Base-by-base conservation (phyloP, 2,113 vertebrate genomes). In the Dromaius novaehollandiae region DNA sequence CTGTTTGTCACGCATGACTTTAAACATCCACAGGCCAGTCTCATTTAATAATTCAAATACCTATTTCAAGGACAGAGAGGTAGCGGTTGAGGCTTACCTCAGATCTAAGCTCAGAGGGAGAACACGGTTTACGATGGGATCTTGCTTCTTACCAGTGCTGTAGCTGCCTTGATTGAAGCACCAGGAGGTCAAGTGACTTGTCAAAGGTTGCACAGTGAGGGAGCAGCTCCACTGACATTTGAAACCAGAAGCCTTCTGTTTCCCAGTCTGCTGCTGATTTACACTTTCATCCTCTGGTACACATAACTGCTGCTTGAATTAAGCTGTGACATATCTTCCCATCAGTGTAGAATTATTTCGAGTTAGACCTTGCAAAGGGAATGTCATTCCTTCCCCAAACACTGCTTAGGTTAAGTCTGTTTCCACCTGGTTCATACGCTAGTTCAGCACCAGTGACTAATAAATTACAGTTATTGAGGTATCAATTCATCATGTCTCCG, bases 401-500 rank as follows among this genome's bases (percentile, higher is more conserved):
- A 21, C 64, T 3, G 1, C 0, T 0, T 19, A 8, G 88, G 88
- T 82, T 91, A 75, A 71, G 64, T 69, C 91, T 1, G 0, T 86
- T 88, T 84, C 89, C 76, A 93, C 95, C 93, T 95, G 90, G 78
- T 75, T 69, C 22, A 0, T 76, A 3, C 40, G 77, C 80, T 61
- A 32, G 78, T 88, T 95, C 78, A 93, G 90, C 81, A 90, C 86
- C 90, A 58, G 71, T 0, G 6, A 56, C 73, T 94, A 88, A 96
- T 96, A 91, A 96, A 96, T 97, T 91, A 74, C 89, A 76, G 65
- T 96, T 96, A 96, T 64, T 81, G 93, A 96, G 83, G 82, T 92
- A 93, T 88, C 97, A 96, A 93, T 97, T 94, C 82, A 94, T 97
- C 96, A 96, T 95, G 93, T 96, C 95, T 89, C 69, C 30, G 91